Evolutionary conservation across 2,797 vertebrate genomes (phyloP).

Genomic region (Thaleichthys pacificus): DNA sequence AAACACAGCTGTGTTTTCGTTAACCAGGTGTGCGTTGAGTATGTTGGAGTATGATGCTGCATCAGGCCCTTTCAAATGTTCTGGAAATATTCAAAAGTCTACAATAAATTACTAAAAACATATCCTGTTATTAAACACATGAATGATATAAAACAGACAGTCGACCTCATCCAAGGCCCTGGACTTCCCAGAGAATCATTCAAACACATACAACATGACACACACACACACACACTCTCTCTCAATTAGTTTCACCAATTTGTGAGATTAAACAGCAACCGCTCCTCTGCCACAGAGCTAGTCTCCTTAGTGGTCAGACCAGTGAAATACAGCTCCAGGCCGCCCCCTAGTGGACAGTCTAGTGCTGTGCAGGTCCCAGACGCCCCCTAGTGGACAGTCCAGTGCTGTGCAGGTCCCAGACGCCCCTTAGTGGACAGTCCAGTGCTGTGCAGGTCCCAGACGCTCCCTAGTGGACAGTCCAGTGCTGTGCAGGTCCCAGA

Average conservation of each 20-base stretch:
- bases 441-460: no score
- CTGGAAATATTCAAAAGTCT: conserved; percentile 29
- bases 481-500: no score
- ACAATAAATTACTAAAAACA: conserved; percentile 63
- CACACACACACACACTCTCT: background rate
- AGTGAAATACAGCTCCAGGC: background rate
- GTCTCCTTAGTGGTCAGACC: background rate
- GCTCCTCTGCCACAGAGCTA: background rate
- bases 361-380: no score
- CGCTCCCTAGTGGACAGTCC: no score
- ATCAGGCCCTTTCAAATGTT: conserved; percentile 1
- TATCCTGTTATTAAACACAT: conserved; percentile 34
- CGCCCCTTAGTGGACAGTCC: no score
- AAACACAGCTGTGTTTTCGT: conserved; percentile 9
- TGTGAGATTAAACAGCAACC: background rate
- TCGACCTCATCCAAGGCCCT: background rate
- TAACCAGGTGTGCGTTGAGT: no score
- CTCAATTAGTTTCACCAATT: background rate
- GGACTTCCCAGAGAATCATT: background rate
- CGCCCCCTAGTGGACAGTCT: background rate
- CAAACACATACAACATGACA: background rate
- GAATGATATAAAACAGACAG: conserved; percentile 21
- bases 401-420: no score
- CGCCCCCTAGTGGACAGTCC: no score
- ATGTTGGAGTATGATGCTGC: background rate